These are phyloP conservation scores for Gymnocephalus cernua DNA, from an alignment of 2,113 vertebrate genomes.

Conservation along the genomic window DNA sequence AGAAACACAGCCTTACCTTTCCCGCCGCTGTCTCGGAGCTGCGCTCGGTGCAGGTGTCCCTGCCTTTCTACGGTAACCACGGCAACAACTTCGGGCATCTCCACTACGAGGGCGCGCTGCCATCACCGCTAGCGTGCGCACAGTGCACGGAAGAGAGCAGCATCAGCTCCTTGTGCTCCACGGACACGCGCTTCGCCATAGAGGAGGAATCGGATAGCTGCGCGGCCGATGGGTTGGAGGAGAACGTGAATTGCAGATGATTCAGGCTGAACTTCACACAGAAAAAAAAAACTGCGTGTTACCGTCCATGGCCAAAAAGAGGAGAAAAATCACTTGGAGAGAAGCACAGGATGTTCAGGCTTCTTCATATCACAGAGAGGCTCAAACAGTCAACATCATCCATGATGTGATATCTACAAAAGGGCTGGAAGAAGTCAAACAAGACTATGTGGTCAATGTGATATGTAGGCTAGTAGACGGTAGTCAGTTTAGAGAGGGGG, in stretches of 20 bases:
- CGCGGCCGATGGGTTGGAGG: slow-evolving; percentile 83
- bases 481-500: not conserved
- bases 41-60: slow-evolving; percentile 79
- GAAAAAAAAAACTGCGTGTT: slow-evolving; percentile 56
- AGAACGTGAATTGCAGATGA: slow-evolving; percentile 79
- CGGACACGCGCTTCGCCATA: slow-evolving; percentile 90
- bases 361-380: slow-evolving; percentile 7
- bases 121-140: slow-evolving; percentile 88
- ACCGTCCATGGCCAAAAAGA: not conserved
- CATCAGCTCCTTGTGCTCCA: slow-evolving; percentile 91
- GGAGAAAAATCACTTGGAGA: not conserved
- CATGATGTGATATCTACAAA: not conserved
- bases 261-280: slow-evolving; percentile 81
- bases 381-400: not conserved
- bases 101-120: slow-evolving; percentile 70
- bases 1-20: slow-evolving; percentile 80
- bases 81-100: slow-evolving; percentile 47
- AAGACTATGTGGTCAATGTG: not conserved
- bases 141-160: slow-evolving; percentile 95
- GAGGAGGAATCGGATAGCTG: slow-evolving; percentile 91
- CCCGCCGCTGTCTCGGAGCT: slow-evolving; percentile 74
- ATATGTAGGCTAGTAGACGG: not conserved
- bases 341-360: not conserved
- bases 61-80: slow-evolving; percentile 77
- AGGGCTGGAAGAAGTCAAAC: not conserved